Evolutionary conservation across 2,888 invertebrate species (phyloP).

Genomic region (Mimas tiliae): DNA sequence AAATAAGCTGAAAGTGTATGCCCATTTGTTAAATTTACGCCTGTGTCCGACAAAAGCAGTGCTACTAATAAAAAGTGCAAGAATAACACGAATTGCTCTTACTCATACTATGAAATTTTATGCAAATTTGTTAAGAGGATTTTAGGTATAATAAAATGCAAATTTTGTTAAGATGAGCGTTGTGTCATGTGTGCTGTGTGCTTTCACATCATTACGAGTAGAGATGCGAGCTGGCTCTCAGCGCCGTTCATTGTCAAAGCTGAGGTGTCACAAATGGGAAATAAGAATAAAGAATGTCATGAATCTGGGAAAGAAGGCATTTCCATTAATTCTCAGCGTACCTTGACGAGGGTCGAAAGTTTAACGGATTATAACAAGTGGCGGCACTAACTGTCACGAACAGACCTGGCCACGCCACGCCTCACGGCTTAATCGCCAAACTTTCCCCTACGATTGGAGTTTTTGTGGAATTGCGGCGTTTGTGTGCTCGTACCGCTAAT

Average conservation of each 20-base stretch:
- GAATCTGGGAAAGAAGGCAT: conserved; percentile 71
- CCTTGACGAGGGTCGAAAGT: conserved; percentile 84
- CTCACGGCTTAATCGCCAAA: conserved; percentile 83
- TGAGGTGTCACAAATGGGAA: conserved; percentile 12
- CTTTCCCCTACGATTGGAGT: conserved; percentile 82
- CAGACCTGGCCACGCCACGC: conserved; percentile 80
- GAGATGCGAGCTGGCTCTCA: neutral
- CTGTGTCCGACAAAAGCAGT: neutral
- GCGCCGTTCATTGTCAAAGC: neutral
- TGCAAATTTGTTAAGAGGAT: conserved; percentile 68
- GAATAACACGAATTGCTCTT: conserved; percentile 18
- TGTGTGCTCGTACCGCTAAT: conserved; percentile 71
- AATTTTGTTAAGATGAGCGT: conserved; percentile 72
- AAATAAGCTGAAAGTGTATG: neutral
- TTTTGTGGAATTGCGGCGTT: conserved; percentile 77
- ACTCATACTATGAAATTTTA: conserved; percentile 37
- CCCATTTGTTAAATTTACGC: conserved; percentile 2
- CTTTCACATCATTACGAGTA: conserved; percentile 60
- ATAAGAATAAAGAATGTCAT: conserved; percentile 53
- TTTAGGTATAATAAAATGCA: conserved; percentile 68
- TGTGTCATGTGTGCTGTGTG: conserved; percentile 47
- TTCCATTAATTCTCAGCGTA: conserved; percentile 77
- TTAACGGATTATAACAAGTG: conserved; percentile 83
- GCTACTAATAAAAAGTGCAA: conserved; percentile 18
- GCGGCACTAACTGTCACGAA: conserved; percentile 81